Evolutionary conservation across 2,797 vertebrate species (phyloP).

Genomic region (Coluber constrictor): DNA sequence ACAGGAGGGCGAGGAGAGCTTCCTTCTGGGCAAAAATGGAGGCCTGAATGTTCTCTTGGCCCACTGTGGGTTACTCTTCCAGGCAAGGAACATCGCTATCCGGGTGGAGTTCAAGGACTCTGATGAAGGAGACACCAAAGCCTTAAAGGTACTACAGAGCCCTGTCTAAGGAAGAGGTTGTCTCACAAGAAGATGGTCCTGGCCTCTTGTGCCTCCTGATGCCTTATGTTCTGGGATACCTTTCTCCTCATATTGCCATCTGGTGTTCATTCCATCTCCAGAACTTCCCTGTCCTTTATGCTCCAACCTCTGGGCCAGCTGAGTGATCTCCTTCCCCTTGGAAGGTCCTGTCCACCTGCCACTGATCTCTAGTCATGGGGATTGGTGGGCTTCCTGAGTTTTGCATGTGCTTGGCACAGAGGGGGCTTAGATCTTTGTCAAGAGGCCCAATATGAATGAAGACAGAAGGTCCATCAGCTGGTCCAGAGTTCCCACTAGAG

Average conservation of each 20-base stretch:
- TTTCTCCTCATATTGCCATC: neutral
- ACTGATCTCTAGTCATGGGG: neutral
- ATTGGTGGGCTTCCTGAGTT: neutral
- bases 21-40: neutral
- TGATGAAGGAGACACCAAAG: conserved; percentile 80
- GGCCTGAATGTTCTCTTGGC: neutral
- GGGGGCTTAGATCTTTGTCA: neutral
- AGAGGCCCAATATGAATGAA: neutral
- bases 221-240: neutral
- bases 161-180: neutral
- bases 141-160: conserved; percentile 78
- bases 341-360: neutral
- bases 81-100: conserved; percentile 94
- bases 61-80: conserved; percentile 8
- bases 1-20: neutral
- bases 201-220: neutral
- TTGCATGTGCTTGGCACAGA: neutral
- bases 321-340: neutral
- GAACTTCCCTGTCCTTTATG: neutral
- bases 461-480: neutral
- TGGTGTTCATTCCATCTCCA: neutral
- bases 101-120: conserved; percentile 91
- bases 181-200: neutral
- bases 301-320: neutral
- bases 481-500: neutral